A percentile compares a stretch with the other conserved stretches of the same genome.
phyloP scores from a whole-genome alignment of 1,140 invertebrate genomes.

The Meloidogyne floridensis region DNA sequence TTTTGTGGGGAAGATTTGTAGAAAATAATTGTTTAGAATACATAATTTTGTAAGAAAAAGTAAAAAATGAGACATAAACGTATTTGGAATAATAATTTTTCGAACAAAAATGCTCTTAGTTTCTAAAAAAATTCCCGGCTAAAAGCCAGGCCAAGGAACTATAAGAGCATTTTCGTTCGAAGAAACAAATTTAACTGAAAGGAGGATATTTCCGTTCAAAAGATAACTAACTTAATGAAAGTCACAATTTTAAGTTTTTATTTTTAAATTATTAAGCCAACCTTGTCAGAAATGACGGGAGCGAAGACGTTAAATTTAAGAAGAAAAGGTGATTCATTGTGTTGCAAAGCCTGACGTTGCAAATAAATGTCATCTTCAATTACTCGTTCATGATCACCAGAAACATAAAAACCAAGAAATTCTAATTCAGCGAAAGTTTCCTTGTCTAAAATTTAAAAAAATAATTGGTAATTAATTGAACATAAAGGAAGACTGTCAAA shows the following conservation, averaged over 20 bases:
- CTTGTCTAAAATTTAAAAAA: conserved; percentile 42
- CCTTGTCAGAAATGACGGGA: conserved; percentile 43
- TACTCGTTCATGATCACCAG: conserved; percentile 32
- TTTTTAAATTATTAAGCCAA: not conserved
- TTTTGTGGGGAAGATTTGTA: not conserved
- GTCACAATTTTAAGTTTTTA: not conserved
- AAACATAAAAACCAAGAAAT: conserved; percentile 51
- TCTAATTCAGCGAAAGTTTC: conserved; percentile 51
- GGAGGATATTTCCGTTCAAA: too few species aligned
- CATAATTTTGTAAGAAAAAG: too few species aligned
- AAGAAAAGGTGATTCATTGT: conserved; percentile 41
- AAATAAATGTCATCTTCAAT: conserved; percentile 31
- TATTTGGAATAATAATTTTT: too few species aligned
- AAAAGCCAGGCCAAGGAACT: too few species aligned
- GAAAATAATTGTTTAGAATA: not conserved
- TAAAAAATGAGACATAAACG: too few species aligned
- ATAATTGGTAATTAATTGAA: not conserved
- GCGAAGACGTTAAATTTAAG: conserved; percentile 44
- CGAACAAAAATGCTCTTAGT: too few species aligned
- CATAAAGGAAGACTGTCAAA: not conserved
- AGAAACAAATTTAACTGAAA: too few species aligned
- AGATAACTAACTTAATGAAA: too few species aligned
- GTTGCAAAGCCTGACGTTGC: conserved; percentile 35
- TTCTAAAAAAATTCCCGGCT: too few species aligned
- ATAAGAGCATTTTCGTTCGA: too few species aligned